Base-by-base conservation (phyloP, 2,888 invertebrate genomes). In the Caenorhabditis sulstoni region DNA sequence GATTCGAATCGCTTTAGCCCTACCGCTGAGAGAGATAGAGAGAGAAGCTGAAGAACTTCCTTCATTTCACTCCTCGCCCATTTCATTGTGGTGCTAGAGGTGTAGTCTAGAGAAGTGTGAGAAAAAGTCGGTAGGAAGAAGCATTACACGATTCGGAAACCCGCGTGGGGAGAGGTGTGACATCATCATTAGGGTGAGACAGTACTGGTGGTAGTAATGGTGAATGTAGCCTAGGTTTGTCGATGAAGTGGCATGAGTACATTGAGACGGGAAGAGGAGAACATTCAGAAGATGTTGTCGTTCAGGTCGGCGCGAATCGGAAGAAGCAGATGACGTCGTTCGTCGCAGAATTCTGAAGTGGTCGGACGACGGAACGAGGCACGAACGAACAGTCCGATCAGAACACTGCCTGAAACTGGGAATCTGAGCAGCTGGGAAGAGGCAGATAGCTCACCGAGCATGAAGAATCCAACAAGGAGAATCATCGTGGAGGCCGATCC, bases 291-390 rank as follows among this genome's bases (percentile, higher is more conserved):
- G 12, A 77, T 70, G 66, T 71, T 68, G 77, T 77, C 77, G 49
- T 77, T 65, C 52, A 77, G 70, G 65, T 77, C 77, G 64, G 58
- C 52, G 57, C 76, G 76, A 11, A 58, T 70, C 65, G 77, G 77
- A 52, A 68, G 76, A 65, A 67, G 67, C 47, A 65, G 59, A 18
- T 55, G 66, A 5, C 47, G 77, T 52, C 66, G 70, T 65, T 77
- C 76, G 22, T 67, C 53, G 57, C 53, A 57, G 39, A 76, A 58
- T 9, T 62, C 62, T 4, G 62, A 29, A 16, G 58, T 45, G 3
- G 58, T 50, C 7, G 62, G 44, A 18, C 59, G 61, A 14, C 64
- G 75, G 41, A 62, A 49, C 1, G 58, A 67, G 45, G 61, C 29
- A 20, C 62, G 64, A 9, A 68, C 61, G 52, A 77, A 70, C 20